Evolutionary conservation across 2,888 invertebrate genomes (phyloP), one percentile per base, ranked within the genome.

Genomic region (Margaritifera margaritifera): DNA sequence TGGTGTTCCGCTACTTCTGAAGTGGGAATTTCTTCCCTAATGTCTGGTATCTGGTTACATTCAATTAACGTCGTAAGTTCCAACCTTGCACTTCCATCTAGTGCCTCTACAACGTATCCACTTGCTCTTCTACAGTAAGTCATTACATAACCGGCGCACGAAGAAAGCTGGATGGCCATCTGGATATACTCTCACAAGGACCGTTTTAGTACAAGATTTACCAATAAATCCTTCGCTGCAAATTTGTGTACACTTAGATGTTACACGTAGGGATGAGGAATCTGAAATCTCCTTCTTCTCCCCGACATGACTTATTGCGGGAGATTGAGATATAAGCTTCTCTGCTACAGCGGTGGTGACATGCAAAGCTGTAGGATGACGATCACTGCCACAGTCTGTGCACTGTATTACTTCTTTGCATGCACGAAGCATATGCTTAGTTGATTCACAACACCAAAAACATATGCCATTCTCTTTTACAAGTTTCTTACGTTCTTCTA

Each of bases 161-260:
- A n/a, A n/a, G n/a, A n/a, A n/a, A n/a, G n/a, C n/a, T n/a, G n/a
- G n/a, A n/a, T n/a, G n/a, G n/a, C n/a, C n/a, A n/a, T n/a, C n/a
- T n/a, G n/a, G n/a, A n/a, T n/a, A n/a, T n/a, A n/a, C n/a, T n/a
- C n/a, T n/a, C n/a, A n/a, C n/a, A n/a, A n/a, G n/a, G n/a, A n/a
- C n/a, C n/a, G n/a, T n/a, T n/a, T n/a, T n/a, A n/a, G n/a, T n/a
- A n/a, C n/a, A n/a, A n/a, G n/a, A n/a, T n/a, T n/a, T n/a, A n/a
- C n/a, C n/a, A n/a, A 68, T 31, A 31, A 2, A 31, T 31, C 3
- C 31, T 31, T 31, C 57, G 5, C 64, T 64, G 42, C 68, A 72
- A 59, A 72, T 58, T 51, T 65, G 66, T 51, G 63, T 63, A 56
- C 69, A 72, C 24, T 64, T 69, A 54, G 60, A 50, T 18, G 51